Conservation (phyloP, 1,140 invertebrate species). For the Heterodera carotae region DNA sequence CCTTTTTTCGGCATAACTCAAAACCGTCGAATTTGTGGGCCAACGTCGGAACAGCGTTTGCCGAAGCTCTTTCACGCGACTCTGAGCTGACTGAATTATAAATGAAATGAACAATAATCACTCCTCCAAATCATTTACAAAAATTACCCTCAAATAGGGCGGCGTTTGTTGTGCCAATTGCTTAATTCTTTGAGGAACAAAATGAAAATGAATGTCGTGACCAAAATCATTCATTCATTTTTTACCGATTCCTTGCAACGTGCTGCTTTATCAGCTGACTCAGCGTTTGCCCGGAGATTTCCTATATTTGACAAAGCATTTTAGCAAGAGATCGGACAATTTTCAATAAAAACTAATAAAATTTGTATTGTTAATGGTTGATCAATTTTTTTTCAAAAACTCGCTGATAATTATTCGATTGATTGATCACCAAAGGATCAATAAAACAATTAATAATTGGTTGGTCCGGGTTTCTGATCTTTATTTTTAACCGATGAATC, state of each 20-base stretch:
- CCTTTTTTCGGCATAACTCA: constrained; percentile 48
- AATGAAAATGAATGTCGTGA: not conserved
- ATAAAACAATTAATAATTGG: no score
- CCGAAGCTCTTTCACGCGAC: constrained; percentile 34
- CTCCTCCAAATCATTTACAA: not conserved
- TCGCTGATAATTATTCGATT: no score
- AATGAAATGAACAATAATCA: not conserved
- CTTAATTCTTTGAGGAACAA: not conserved
- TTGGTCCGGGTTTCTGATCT: no score
- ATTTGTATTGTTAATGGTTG: no score
- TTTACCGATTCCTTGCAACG: constrained; percentile 34
- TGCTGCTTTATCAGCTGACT: constrained; percentile 30
- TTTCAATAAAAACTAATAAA: no score
- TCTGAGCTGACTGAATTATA: constrained; percentile 8
- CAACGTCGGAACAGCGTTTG: constrained; percentile 47
- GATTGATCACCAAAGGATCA: no score
- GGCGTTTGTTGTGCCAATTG: constrained; percentile 4
- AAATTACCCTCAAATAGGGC: constrained; percentile 9
- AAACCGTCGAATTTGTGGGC: constrained; percentile 34
- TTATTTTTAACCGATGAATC: no score
- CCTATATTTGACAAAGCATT: not conserved
- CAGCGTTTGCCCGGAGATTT: constrained; percentile 14
- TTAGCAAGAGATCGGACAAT: not conserved
- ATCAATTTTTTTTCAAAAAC: no score
- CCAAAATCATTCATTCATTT: not conserved